Conservation (phyloP, 2,797 vertebrate species). For the Microhierax caerulescens region DNA sequence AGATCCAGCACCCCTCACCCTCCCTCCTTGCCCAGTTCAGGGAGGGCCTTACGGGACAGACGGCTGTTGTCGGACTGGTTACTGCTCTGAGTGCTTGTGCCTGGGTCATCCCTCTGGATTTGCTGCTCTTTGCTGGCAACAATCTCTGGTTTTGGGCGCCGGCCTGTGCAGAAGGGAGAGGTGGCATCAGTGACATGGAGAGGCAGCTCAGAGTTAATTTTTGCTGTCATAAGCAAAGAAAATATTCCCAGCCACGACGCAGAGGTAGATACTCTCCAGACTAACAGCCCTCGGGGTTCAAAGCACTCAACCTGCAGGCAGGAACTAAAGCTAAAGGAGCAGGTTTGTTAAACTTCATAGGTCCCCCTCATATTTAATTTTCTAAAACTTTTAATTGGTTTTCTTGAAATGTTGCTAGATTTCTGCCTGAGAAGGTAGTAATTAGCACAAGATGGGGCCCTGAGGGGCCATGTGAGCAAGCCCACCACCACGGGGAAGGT, state of each 20-base stretch:
- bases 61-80: constrained; percentile 84
- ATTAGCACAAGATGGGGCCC: background rate
- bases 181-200: background rate
- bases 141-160: constrained; percentile 81
- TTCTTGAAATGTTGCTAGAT: background rate
- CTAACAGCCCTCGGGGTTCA: background rate
- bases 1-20: background rate
- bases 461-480: background rate
- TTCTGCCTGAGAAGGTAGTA: background rate
- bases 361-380: background rate
- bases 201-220: rapidly evolving
- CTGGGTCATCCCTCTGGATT: constrained; percentile 77
- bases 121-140: constrained; percentile 80
- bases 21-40: background rate
- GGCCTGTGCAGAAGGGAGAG: constrained; percentile 64
- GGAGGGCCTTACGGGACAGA: constrained; percentile 86
- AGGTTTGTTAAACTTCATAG: background rate
- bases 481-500: background rate
- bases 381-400: background rate
- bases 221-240: background rate
- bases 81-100: constrained; percentile 80
- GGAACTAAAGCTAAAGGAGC: background rate
- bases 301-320: background rate
- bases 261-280: background rate
- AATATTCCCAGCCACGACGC: background rate